Percentiles rank a stretch among this genome's conserved stretches.
phyloP scores from a whole-genome alignment of 1,140 invertebrate genomes.

The Antheraea mylitta region DNA sequence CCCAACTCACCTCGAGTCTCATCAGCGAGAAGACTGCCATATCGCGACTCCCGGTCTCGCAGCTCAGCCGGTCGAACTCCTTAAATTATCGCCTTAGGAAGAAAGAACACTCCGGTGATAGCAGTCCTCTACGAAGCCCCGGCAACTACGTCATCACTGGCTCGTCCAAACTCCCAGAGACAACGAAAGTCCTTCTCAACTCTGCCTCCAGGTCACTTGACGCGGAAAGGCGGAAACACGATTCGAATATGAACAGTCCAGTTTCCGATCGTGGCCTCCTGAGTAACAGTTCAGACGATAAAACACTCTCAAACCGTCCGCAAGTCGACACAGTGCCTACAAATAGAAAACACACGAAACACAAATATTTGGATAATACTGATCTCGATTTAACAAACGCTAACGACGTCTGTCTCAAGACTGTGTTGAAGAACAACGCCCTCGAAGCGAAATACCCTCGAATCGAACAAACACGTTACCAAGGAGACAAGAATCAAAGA shows the following conservation, averaged over 20 bases:
- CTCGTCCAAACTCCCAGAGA: conserved; percentile 55
- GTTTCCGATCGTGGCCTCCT: conserved; percentile 52
- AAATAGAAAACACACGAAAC: conserved; percentile 56
- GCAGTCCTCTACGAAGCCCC: conserved; percentile 71
- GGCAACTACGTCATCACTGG: conserved; percentile 74
- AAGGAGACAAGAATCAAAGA: conserved; percentile 51
- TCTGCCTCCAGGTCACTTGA: conserved; percentile 67
- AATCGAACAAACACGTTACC: conserved; percentile 67
- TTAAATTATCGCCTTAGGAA: conserved; percentile 70
- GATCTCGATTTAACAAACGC: conserved; percentile 60
- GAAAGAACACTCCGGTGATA: conserved; percentile 59
- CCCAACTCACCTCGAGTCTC: conserved; percentile 62
- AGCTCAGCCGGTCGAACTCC: conserved; percentile 72
- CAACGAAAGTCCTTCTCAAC: conserved; percentile 55
- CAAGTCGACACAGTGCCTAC: conserved; percentile 51
- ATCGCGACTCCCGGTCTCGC: conserved; percentile 68
- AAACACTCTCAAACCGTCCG: conserved; percentile 59
- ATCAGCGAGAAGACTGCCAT: conserved; percentile 68
- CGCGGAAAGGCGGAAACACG: conserved; percentile 46
- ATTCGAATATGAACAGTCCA: conserved; percentile 70
- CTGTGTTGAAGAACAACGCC: conserved; percentile 67
- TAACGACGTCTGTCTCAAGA: conserved; percentile 65
- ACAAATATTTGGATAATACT: conserved; percentile 51
- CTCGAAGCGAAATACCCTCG: conserved; percentile 53
- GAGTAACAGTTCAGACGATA: conserved; percentile 69